phyloP scores from a whole-genome alignment of 2,888 invertebrate species.

The Pterobdella sp. region DNA sequence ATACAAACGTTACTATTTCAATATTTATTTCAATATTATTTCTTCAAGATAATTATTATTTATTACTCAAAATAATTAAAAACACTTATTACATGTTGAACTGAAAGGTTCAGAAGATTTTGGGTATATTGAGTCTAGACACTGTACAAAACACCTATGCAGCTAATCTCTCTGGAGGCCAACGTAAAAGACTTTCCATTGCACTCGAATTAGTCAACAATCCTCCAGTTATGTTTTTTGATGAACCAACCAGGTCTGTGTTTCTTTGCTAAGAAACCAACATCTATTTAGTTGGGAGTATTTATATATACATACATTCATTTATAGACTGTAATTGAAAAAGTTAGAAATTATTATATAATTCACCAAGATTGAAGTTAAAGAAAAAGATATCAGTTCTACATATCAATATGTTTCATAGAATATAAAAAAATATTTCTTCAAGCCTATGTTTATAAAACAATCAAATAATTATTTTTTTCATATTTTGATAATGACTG shows the following conservation, averaged over 20 bases:
- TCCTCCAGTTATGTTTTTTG: slow-evolving; percentile 83
- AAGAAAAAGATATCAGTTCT: no score
- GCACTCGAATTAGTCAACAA: slow-evolving; percentile 83
- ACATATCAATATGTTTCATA: no score
- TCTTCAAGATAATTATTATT: not conserved
- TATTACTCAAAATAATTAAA: not conserved
- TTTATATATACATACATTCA: no score
- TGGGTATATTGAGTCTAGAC: slow-evolving; percentile 72
- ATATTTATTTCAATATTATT: no score
- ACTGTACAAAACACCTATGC: slow-evolving; percentile 68
- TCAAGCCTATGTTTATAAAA: no score
- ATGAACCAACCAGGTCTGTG: slow-evolving; percentile 83
- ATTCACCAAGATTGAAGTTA: no score
- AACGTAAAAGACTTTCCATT: slow-evolving; percentile 78
- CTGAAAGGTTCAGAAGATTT: slow-evolving; percentile 60
- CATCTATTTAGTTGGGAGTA: not conserved
- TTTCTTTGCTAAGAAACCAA: not conserved
- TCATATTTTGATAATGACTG: no score
- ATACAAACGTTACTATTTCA: not conserved
- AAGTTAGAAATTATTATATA: no score
- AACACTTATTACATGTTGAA: not conserved
- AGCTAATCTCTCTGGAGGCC: slow-evolving; percentile 74
- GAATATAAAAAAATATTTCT: no score
- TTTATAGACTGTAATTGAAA: no score
- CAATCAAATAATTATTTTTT: no score